phyloP scores from a whole-genome alignment of 2,797 vertebrate species.

The Ataeniobius toweri region DNA sequence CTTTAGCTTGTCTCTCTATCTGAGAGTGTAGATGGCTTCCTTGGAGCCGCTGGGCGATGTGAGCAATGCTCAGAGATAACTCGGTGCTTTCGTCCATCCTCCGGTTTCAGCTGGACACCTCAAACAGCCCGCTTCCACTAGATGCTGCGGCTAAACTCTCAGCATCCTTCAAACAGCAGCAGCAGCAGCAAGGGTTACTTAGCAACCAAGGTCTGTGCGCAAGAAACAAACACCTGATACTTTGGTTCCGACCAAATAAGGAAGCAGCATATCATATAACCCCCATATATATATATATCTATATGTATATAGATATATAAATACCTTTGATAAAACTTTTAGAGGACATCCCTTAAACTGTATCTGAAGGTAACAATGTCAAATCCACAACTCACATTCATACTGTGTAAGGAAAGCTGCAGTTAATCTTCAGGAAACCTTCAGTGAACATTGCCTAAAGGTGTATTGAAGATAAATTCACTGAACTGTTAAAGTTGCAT shows the following conservation, averaged over 20 bases:
- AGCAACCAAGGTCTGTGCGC: slow-evolving; percentile 63
- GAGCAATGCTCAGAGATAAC: slow-evolving; percentile 87
- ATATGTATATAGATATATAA: background rate
- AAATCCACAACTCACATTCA: background rate
- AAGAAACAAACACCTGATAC: slow-evolving; percentile 61
- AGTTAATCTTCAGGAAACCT: background rate
- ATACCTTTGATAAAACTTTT: background rate
- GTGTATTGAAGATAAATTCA: background rate
- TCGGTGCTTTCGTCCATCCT: slow-evolving; percentile 87
- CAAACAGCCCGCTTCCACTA: background rate
- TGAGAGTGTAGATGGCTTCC: slow-evolving; percentile 90
- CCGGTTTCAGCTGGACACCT: background rate
- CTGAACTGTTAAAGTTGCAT: too few species aligned
- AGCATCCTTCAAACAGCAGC: slow-evolving; percentile 27
- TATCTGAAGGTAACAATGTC: background rate
- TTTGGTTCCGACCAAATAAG: slow-evolving; percentile 66
- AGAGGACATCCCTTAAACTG: background rate
- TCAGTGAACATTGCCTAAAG: background rate
- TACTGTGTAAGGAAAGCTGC: background rate
- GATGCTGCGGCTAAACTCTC: background rate
- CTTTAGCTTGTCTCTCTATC: slow-evolving; percentile 94
- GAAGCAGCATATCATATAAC: background rate
- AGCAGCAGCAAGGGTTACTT: slow-evolving; percentile 62
- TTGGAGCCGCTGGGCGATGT: slow-evolving; percentile 90
- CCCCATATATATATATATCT: background rate